Evolutionary conservation across 2,888 invertebrate genomes (phyloP).

Genomic region (Metalampra italica): DNA sequence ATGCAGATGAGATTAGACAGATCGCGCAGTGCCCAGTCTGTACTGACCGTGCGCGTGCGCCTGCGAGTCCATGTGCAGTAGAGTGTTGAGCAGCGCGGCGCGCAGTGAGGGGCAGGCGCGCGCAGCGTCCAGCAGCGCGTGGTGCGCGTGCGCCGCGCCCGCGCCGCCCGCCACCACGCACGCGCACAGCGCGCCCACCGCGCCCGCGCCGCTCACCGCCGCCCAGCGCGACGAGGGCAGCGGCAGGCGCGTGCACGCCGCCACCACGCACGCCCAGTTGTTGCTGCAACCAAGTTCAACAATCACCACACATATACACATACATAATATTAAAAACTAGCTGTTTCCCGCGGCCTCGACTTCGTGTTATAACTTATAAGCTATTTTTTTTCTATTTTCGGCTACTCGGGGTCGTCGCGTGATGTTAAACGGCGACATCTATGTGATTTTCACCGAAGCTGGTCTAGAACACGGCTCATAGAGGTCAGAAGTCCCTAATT

Average conservation of each 20-base stretch:
- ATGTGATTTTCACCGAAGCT: too few relatives aligned
- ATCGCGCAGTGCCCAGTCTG: too few relatives aligned
- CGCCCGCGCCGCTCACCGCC: slow-evolving; percentile 32
- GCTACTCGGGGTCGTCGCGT: too few relatives aligned
- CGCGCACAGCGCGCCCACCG: slow-evolving; percentile 56
- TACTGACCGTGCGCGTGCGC: slow-evolving; percentile 54
- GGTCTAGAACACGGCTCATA: too few relatives aligned
- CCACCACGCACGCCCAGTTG: slow-evolving; percentile 90
- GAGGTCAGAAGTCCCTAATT: too few relatives aligned
- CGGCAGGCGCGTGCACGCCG: slow-evolving; percentile 83
- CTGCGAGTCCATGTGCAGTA: slow-evolving; percentile 55
- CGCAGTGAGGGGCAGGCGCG: slow-evolving; percentile 30
- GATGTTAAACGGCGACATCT: too few relatives aligned
- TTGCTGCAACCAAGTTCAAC: slow-evolving; percentile 79
- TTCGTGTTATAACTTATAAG: too few relatives aligned
- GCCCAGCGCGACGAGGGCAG: slow-evolving; percentile 39
- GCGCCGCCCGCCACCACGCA: slow-evolving; percentile 41
- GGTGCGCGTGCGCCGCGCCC: slow-evolving; percentile 30
- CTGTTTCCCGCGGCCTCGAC: too few relatives aligned
- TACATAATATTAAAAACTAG: too few relatives aligned
- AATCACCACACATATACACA: too few relatives aligned
- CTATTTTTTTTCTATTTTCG: too few relatives aligned
- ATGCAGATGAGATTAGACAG: too few relatives aligned
- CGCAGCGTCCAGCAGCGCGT: slow-evolving; percentile 41
- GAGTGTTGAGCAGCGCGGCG: slow-evolving; percentile 36